Evolutionary conservation across 2,113 vertebrate genomes (phyloP).

Genomic region (Maccullochella peelii): DNA sequence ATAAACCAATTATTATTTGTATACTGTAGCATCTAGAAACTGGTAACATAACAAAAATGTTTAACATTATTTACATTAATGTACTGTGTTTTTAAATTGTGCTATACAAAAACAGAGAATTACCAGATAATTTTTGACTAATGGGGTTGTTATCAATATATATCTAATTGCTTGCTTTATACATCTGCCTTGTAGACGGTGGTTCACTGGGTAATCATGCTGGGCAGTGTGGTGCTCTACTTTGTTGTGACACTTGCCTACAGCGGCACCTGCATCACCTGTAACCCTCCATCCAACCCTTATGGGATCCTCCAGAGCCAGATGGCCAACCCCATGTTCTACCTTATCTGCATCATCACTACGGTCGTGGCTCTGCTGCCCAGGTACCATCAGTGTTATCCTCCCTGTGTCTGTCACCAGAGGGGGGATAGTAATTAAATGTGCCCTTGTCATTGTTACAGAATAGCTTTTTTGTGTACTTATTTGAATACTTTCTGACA

Average conservation of each 20-base stretch:
- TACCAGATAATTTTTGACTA: not conserved
- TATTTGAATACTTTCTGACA: not conserved
- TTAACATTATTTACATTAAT: not conserved
- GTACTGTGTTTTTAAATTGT: not conserved
- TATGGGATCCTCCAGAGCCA: slow-evolving; percentile 91
- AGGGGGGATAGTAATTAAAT: not conserved
- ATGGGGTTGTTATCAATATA: not conserved
- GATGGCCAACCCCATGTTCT: slow-evolving; percentile 90
- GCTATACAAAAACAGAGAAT: not conserved
- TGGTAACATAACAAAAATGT: not conserved
- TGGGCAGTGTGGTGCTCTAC: slow-evolving; percentile 88
- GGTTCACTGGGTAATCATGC: slow-evolving; percentile 86
- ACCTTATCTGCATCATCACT: slow-evolving; percentile 89
- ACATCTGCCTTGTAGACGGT: slow-evolving; percentile 83
- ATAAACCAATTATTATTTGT: not conserved
- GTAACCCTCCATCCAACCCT: slow-evolving; percentile 89
- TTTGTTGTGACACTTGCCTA: slow-evolving; percentile 87
- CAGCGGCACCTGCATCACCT: slow-evolving; percentile 86
- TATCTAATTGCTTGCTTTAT: slow-evolving; percentile 10
- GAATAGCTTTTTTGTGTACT: not conserved
- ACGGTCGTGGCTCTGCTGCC: slow-evolving; percentile 90
- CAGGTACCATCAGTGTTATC: slow-evolving; percentile 83
- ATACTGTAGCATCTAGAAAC: not conserved
- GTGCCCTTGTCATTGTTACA: not conserved
- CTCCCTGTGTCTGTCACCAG: not conserved